Base-by-base conservation (phyloP, 2,113 vertebrate genomes). In the Drymodes brunneopygia region DNA sequence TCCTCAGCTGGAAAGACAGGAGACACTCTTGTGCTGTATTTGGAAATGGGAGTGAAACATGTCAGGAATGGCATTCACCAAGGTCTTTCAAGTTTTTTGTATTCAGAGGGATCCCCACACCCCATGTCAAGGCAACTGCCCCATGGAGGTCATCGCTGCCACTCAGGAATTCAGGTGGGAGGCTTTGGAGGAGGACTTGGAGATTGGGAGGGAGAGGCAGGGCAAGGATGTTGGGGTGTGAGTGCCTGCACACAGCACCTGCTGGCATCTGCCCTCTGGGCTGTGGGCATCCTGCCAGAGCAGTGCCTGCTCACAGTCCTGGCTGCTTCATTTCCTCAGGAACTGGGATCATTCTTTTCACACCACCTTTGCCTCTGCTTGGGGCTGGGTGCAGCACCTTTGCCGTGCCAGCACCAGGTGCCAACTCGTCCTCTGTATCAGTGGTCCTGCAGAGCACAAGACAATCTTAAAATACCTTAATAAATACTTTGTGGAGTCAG, bases 181-280 rank as follows among this genome's bases (percentile, higher is more conserved):
- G 57, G 28, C 51, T 92, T 81, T 78, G 50, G 14, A 70, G 33
- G 19, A 27, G 18, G 11, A 57, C 62, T 7, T 50, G 17, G 45
- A 64, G 48, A 40, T 24, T 22, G 29, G 22, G 16, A 50, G 38
- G 22, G 60, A 62, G 38, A 44, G 33, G 47, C 50, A 70, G 60
- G 47, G 54, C 17, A 42, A n/a, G 45, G 42, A 27, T 0, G 1
- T 28, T 83, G 65, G 20, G 4, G 3, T 40, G 10, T 86, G 48
- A 69, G 12, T 4, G 8, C 33, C 29, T 44, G 12, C 2, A 1
- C 19, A 18, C 5, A 50, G 33, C 0, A 0, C 0, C 1, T 69
- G 45, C n/a, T 69, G 31, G 22, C 0, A 0, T 75, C 77, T 72
- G 47, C 25, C 20, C 29, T 31, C 33, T 2, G 4, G 24, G 35